These are phyloP conservation scores for Rallus limicola DNA, from an alignment of 2,113 vertebrate genomes.

Conservation along the genomic window DNA sequence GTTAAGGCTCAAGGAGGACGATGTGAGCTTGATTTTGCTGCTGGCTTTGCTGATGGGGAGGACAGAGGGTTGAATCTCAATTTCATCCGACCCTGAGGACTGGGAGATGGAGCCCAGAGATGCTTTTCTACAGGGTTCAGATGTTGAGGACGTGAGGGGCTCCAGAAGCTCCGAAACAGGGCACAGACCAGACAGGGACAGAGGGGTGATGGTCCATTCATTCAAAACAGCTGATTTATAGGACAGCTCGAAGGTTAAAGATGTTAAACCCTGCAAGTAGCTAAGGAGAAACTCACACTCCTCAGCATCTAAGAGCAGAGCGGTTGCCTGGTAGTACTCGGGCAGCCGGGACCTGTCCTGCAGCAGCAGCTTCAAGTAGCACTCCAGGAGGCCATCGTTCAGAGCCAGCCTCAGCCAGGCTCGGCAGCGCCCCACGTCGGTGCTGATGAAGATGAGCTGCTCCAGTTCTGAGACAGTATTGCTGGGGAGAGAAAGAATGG, in stretches of 20 bases:
- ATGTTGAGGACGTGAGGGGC: neutral
- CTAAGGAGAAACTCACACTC: slow-evolving; percentile 93
- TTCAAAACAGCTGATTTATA: slow-evolving; percentile 94
- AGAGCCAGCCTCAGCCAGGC: slow-evolving; percentile 93
- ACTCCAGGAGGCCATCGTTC: slow-evolving; percentile 92
- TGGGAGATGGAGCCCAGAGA: slow-evolving; percentile 88
- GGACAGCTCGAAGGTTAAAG: slow-evolving; percentile 90
- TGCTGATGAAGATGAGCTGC: slow-evolving; percentile 86
- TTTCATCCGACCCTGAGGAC: slow-evolving; percentile 83
- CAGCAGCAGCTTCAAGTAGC: slow-evolving; percentile 89
- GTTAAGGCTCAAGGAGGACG: slow-evolving; percentile 89
- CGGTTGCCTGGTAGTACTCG: slow-evolving; percentile 85
- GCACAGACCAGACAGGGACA: slow-evolving; percentile 89
- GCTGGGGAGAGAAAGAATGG: slow-evolving; percentile 59
- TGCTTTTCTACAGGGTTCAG: slow-evolving; percentile 71
- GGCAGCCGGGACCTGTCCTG: slow-evolving; percentile 81
- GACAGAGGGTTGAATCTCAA: slow-evolving; percentile 68
- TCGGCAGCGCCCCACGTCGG: slow-evolving; percentile 90
- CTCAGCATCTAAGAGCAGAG: slow-evolving; percentile 88
- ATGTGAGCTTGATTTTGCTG: slow-evolving; percentile 71
- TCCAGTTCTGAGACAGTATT: slow-evolving; percentile 89
- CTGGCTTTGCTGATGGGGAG: slow-evolving; percentile 47
- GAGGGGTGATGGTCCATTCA: slow-evolving; percentile 91
- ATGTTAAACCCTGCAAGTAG: slow-evolving; percentile 90
- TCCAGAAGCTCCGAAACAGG: slow-evolving; percentile 72